Base-by-base conservation (phyloP, 2,888 invertebrate species). In the Amphipyra berbera region DNA sequence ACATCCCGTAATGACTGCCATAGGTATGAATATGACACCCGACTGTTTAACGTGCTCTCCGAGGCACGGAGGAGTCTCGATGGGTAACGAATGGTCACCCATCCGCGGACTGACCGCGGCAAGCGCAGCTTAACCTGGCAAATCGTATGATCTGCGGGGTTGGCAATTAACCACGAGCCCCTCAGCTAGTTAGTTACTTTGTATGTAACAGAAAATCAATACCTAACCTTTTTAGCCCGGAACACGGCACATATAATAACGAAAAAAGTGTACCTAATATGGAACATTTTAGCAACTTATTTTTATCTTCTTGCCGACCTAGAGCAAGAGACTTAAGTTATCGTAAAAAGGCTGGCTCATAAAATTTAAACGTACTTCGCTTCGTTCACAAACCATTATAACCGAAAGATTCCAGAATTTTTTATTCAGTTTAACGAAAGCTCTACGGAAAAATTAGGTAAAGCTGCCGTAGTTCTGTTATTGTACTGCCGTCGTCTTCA, bases 311-410 rank as follows among this genome's bases (percentile, higher is more conserved):
- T 57, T 61, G 46, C 57, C 44, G 47, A 52, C 59, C 62, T 63
- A 63, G 61, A 61, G 54, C 58, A 42, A 52, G 41, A 61, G 56
- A 52, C 59, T 61, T 62, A 58, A 63, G 53, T 57, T 59, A n/a
- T 61, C 61, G 50, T 77, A 46, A 69, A 78, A 78, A 64, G 59
- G 59, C 66, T 61, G 57, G 52, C 63, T 57, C 47, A 47, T 59
- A 57, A 76, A 66, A 64, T 42, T 70, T 66, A 1, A 59, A 55
- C 61, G 57, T 61, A 45, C 64, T 68, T 60, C 50, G 52, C 42
- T 46, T 15, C 58, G 48, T 73, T 70, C 56, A 37, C 41, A 44
- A 71, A 14, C 67, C 44, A 58, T 74, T 78, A 74, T 53, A 58
- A 60, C 21, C 54, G 27, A 59, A 61, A 76, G 64, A 65, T 56